Evolutionary conservation across 2,888 invertebrate genomes (phyloP).

Genomic region (Temnothorax unifasciatus): DNA sequence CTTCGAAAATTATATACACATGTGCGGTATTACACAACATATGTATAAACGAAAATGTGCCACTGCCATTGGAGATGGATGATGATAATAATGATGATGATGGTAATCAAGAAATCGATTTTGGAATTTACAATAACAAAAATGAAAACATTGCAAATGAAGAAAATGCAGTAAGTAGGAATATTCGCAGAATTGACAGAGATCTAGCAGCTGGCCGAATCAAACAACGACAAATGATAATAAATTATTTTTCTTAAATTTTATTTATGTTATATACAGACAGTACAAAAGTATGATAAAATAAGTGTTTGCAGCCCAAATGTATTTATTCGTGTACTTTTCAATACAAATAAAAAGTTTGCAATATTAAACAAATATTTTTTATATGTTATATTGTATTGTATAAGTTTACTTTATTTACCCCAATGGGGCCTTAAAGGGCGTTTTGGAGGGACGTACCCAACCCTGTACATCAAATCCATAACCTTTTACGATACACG

Average conservation of each 20-base stretch:
- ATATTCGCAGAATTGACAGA: neutral
- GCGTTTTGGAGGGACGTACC: no score
- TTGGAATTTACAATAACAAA: neutral
- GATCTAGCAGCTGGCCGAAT: neutral
- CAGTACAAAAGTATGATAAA: neutral
- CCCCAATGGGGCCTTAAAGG: no score
- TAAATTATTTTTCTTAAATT: constrained; percentile 5
- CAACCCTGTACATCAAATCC: no score
- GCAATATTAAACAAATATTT: no score
- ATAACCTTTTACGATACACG: no score
- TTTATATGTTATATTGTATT: no score
- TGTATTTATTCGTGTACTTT: neutral
- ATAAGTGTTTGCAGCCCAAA: neutral
- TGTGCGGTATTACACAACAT: constrained; percentile 32
- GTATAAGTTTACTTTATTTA: no score
- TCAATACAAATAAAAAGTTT: neutral
- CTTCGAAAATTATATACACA: neutral
- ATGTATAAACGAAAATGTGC: neutral
- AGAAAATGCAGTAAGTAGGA: neutral
- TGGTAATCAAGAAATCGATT: neutral
- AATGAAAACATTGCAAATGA: constrained; percentile 4
- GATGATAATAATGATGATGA: neutral
- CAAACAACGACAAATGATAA: neutral
- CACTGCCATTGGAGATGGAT: neutral
- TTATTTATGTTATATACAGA: neutral